Base-by-base conservation (phyloP, 2,113 vertebrate genomes). In the Balaenoptera acutorostrata region DNA sequence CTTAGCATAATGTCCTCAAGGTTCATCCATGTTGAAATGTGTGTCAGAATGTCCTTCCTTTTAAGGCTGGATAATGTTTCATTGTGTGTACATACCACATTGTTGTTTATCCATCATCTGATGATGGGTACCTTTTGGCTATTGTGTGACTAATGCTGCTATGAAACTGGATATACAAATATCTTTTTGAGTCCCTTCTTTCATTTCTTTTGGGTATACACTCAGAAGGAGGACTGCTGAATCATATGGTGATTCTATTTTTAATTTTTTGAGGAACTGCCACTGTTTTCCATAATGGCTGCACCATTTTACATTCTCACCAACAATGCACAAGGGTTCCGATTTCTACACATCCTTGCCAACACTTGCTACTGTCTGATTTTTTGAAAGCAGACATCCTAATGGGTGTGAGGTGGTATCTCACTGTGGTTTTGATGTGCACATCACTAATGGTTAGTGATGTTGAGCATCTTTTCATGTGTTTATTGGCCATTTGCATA, bases 61-160 rank as follows among this genome's bases (percentile, higher is more conserved):
- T 3, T 2, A 44, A 68, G 80, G 59, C 46, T 5, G 68, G 27
- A 29, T 2, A 18, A 4, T 8, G 39, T 0, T 21, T 36, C 44
- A 18, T 0, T 5, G 23, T 4, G 15, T 0, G 17, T 1, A 41
- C 0, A 41, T 2, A 23, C 18, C 23, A 5, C 36, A 0, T n/a
- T 36, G 52, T 6, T 1, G n/a, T 9, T 13, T 8, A 15, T 21
- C 78, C 13, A 4, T 13, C 27, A 1, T 0, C 74, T 17, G 1
- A 17, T 10, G 8, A 23, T 0, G 27, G 46, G 17, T 13, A 7
- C n/a, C 85, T 78, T 12, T 7, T 2, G 31, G 57, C 36, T 52
- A 4, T 2, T 17, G 31, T 21, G 55, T 33, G 44, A 61, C 0
- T 6, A 3, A 41, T 0, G 12, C 9, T 69, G 49, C 59, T 29